Conservation (phyloP, 2,113 vertebrate species). For the Mellivora capensis region DNA sequence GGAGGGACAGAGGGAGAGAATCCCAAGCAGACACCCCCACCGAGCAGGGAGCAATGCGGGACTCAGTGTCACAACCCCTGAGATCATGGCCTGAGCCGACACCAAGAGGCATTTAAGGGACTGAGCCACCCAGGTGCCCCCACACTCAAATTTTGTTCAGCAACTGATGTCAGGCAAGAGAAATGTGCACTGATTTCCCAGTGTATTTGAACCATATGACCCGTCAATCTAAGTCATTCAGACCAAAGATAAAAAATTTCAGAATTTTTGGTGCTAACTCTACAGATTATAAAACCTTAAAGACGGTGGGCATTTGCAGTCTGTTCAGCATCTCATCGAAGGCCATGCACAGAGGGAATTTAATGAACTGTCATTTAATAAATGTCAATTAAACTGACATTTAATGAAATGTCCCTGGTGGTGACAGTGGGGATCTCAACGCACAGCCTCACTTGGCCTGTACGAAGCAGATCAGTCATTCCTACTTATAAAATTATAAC, state of each 20-base stretch:
- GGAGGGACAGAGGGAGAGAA: neutral
- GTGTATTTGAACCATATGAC: neutral
- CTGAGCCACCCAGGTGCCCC: neutral
- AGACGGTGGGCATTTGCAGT: neutral
- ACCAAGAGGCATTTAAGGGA: neutral
- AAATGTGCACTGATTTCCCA: neutral
- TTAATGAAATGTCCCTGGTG: neutral
- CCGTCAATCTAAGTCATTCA: neutral
- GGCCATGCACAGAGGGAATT: neutral
- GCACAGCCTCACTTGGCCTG: neutral
- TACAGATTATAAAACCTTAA: neutral
- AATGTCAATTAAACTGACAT: no score
- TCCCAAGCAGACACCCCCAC: neutral
- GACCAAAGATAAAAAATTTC: neutral
- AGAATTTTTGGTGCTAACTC: neutral
- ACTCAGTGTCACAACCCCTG: neutral
- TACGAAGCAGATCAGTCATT: neutral
- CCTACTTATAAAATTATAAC: neutral
- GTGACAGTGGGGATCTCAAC: neutral
- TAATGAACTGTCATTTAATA: neutral
- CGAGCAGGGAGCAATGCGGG: neutral
- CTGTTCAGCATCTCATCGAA: neutral
- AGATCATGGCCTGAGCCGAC: neutral
- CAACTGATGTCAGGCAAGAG: neutral
- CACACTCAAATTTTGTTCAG: slow-evolving; percentile 19